Evolutionary conservation across 2,797 vertebrate genomes (phyloP).

Genomic region (Sebastes wilsoni): DNA sequence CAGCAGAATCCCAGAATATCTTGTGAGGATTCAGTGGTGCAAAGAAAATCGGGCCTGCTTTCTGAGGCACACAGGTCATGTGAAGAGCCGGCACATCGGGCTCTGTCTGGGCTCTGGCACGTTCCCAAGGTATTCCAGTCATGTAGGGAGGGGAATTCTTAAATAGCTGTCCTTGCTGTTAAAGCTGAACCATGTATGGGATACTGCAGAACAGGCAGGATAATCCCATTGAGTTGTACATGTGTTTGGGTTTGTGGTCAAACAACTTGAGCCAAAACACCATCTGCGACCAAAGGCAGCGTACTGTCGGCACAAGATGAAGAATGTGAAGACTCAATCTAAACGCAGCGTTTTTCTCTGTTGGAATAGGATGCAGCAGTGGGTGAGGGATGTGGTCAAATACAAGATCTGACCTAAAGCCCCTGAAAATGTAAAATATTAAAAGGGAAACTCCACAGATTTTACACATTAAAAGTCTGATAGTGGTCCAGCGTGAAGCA

Average conservation of each 20-base stretch:
- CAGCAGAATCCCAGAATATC: conserved; percentile 48
- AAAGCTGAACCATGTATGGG: conserved; percentile 73
- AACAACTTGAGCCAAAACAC: conserved; percentile 27
- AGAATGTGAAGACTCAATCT: background rate
- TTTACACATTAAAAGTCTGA: background rate
- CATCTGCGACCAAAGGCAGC: conserved; percentile 20
- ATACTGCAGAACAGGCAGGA: conserved; percentile 31
- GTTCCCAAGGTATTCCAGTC: conserved; percentile 74
- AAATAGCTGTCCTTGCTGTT: conserved; percentile 52
- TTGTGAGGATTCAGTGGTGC: conserved; percentile 21
- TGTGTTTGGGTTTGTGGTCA: conserved; percentile 58
- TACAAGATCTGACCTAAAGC: background rate
- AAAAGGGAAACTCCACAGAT: background rate
- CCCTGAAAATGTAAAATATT: background rate
- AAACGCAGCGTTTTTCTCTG: background rate
- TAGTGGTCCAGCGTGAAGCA: background rate
- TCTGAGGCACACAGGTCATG: conserved; percentile 51
- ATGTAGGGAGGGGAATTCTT: conserved; percentile 67
- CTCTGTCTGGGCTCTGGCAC: conserved; percentile 60
- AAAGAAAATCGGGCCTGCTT: conserved; percentile 13
- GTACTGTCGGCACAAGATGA: background rate
- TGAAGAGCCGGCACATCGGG: conserved; percentile 57
- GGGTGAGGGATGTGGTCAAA: background rate
- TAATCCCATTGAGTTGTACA: conserved; percentile 49
- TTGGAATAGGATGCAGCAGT: background rate